These are phyloP conservation scores for Ornithorhynchus anatinus DNA, from an alignment of 2,113 vertebrate genomes.

Conservation along the genomic window DNA sequence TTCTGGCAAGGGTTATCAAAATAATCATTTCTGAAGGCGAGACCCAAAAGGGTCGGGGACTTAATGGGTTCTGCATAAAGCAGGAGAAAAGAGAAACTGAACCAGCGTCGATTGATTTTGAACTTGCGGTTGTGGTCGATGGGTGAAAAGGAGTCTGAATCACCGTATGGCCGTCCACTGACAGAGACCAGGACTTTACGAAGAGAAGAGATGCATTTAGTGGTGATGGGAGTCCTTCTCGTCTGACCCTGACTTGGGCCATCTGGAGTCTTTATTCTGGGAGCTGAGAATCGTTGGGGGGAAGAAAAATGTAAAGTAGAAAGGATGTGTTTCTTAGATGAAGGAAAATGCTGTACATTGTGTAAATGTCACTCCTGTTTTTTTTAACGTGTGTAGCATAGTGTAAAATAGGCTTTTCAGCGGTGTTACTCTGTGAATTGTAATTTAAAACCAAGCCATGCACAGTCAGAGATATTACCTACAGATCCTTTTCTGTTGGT, in stretches of 20 bases:
- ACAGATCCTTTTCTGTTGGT: slow-evolving; percentile 15
- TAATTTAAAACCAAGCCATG: slow-evolving; percentile 85
- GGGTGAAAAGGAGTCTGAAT: not conserved
- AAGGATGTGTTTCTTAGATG: slow-evolving; percentile 65
- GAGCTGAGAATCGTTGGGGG: slow-evolving; percentile 71
- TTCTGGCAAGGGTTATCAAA: too few relatives aligned
- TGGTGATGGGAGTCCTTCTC: slow-evolving; percentile 60
- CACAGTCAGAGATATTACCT: slow-evolving; percentile 64
- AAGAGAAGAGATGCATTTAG: slow-evolving; percentile 54
- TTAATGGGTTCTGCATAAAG: too few relatives aligned
- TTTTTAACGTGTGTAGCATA: slow-evolving; percentile 76
- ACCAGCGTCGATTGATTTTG: too few relatives aligned
- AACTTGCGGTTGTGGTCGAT: too few relatives aligned
- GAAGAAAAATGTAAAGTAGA: slow-evolving; percentile 70
- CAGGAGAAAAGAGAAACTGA: too few relatives aligned
- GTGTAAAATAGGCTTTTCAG: slow-evolving; percentile 82
- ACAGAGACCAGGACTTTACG: not conserved
- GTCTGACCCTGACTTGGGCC: slow-evolving; percentile 51
- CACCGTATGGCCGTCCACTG: not conserved
- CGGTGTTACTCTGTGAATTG: slow-evolving; percentile 87
- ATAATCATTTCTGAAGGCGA: too few relatives aligned
- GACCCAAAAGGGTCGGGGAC: too few relatives aligned
- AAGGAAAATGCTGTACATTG: slow-evolving; percentile 79
- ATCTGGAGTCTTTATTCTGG: slow-evolving; percentile 54
- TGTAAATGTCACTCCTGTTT: slow-evolving; percentile 78